Conservation (phyloP, 2,888 invertebrate genomes). For the Automeris io region DNA sequence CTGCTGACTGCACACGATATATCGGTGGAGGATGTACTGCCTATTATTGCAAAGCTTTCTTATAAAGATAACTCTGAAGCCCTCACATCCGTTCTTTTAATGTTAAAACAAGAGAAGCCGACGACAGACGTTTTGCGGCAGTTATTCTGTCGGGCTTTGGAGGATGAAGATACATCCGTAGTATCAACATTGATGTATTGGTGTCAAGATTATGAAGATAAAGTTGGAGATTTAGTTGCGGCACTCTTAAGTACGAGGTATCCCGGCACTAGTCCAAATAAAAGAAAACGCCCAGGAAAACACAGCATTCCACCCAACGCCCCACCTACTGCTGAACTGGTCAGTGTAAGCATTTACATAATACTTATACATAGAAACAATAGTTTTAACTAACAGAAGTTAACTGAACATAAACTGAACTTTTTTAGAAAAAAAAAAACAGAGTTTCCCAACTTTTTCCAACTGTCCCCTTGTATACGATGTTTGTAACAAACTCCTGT, state of each 20-base stretch:
- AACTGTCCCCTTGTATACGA: no score
- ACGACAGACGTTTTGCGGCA: slow-evolving; percentile 90
- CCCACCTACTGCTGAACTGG: slow-evolving; percentile 87
- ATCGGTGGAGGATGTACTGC: slow-evolving; percentile 91
- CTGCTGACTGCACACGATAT: slow-evolving; percentile 95
- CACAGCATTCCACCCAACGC: slow-evolving; percentile 82
- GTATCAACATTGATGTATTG: slow-evolving; percentile 95
- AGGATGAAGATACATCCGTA: slow-evolving; percentile 90
- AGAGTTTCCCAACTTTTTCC: no score
- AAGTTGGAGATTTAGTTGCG: slow-evolving; percentile 88
- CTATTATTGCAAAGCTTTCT: slow-evolving; percentile 85
- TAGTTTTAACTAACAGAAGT: no score
- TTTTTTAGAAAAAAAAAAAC: no score
- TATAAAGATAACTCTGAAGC: slow-evolving; percentile 94
- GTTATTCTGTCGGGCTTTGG: slow-evolving; percentile 85
- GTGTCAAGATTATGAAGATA: slow-evolving; percentile 95
- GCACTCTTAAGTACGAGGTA: slow-evolving; percentile 88
- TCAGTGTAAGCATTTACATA: no score
- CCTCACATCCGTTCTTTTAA: slow-evolving; percentile 90
- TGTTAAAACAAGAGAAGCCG: slow-evolving; percentile 95
- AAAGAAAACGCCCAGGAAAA: slow-evolving; percentile 89
- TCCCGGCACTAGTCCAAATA: slow-evolving; percentile 92
- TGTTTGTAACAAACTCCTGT: no score
- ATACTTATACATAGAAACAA: no score
- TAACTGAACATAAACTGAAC: no score